Evolutionary conservation across 1,140 invertebrate species (phyloP).

Genomic region (Globodera rostochiensis): DNA sequence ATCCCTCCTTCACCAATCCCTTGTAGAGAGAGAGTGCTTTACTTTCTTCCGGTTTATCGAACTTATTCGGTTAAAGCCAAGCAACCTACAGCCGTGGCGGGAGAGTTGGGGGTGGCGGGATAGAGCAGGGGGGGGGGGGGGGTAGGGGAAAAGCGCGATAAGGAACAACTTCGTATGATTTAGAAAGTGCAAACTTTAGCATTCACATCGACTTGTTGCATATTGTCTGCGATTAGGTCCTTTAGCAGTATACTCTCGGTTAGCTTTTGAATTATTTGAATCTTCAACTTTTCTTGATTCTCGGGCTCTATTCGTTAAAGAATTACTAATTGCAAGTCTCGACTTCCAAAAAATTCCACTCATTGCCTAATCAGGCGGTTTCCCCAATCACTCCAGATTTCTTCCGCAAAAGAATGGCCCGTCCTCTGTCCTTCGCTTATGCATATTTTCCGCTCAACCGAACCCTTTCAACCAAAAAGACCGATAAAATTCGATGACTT

Average conservation of each 20-base stretch:
- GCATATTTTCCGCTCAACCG: slow-evolving; percentile 10
- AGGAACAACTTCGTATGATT: too few relatives aligned
- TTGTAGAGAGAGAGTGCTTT: neutral
- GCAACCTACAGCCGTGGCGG: neutral
- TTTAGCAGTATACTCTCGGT: too few relatives aligned
- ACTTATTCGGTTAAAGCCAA: slow-evolving; percentile 28
- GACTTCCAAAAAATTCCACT: too few relatives aligned
- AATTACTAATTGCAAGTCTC: too few relatives aligned
- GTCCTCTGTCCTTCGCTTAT: neutral
- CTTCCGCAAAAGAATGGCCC: neutral
- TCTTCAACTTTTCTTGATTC: too few relatives aligned
- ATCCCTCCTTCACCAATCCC: slow-evolving; percentile 12
- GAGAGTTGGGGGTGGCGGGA: neutral
- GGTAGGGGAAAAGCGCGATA: neutral
- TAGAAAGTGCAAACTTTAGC: too few relatives aligned
- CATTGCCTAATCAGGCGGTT: too few relatives aligned
- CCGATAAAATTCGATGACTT: slow-evolving; percentile 8
- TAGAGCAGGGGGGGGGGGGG: neutral
- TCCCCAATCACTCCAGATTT: neutral
- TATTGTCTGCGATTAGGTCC: too few relatives aligned
- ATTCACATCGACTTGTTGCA: too few relatives aligned
- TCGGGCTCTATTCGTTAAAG: too few relatives aligned
- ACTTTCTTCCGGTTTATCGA: slow-evolving; percentile 16
- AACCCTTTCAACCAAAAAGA: neutral
- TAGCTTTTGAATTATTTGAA: too few relatives aligned